phyloP scores from a whole-genome alignment of 1,140 invertebrate species.

The Drosophila orena region DNA sequence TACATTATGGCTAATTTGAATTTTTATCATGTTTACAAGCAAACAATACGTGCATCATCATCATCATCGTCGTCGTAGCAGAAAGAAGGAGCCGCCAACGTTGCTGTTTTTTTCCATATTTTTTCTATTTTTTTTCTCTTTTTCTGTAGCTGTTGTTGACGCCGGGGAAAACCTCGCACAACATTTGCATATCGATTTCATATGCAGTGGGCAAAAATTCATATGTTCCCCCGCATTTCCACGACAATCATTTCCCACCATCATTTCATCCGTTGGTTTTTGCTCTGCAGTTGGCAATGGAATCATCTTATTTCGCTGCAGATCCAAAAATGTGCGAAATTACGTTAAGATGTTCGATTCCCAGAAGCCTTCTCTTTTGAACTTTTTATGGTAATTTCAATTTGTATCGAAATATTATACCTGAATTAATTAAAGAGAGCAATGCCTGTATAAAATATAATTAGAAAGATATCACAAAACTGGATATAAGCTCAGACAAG shows the following conservation, averaged over 20 bases:
- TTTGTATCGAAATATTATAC: no score
- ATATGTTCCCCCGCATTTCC: conserved; percentile 30
- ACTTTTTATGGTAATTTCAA: no score
- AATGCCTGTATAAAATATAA: no score
- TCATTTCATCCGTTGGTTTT: not conserved
- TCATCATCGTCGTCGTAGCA: conserved; percentile 21
- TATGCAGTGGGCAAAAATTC: conserved; percentile 72
- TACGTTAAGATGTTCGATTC: conserved; percentile 67
- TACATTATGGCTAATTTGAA: conserved; percentile 82
- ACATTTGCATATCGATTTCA: conserved; percentile 83
- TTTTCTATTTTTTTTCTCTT: conserved; percentile 3
- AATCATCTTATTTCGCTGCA: conserved; percentile 52
- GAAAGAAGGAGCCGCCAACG: conserved; percentile 22
- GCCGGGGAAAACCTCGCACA: conserved; percentile 56
- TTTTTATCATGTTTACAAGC: conserved; percentile 84
- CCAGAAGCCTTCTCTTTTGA: no score
- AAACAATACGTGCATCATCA: conserved; percentile 84
- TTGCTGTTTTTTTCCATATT: not conserved
- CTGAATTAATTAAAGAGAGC: no score
- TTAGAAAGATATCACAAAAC: no score
- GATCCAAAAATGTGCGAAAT: conserved; percentile 65
- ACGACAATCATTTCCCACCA: not conserved
- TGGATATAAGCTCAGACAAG: no score
- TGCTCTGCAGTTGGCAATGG: conserved; percentile 49
- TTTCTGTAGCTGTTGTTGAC: conserved; percentile 35